A percentile compares a stretch with the other conserved stretches of the same genome.
phyloP scores from a whole-genome alignment of 64 coral and sea anemone species.

The Platygyra sinensis region DNA sequence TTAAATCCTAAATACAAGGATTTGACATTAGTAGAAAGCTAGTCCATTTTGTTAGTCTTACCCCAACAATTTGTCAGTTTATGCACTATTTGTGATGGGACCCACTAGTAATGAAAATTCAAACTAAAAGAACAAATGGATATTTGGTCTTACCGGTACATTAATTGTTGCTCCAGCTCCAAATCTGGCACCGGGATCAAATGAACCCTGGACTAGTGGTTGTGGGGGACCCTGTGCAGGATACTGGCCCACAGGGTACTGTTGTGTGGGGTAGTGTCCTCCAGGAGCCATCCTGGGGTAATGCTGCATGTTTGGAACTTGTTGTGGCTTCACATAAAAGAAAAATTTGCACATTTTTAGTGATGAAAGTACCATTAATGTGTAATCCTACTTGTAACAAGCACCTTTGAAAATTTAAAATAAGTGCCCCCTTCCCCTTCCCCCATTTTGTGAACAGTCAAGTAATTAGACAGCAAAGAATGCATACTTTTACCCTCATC shows the following conservation, averaged over 20 bases:
- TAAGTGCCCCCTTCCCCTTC: too few relatives aligned
- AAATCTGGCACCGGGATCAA: slow-evolving; percentile 87
- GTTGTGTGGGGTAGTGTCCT: slow-evolving; percentile 32
- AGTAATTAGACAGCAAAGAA: too few relatives aligned
- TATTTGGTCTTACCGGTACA: slow-evolving; percentile 71
- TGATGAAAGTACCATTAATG: background rate
- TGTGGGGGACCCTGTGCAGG: slow-evolving; percentile 39
- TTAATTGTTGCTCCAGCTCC: slow-evolving; percentile 62
- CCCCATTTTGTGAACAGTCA: too few relatives aligned
- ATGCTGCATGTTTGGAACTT: background rate
- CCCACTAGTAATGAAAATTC: too few relatives aligned
- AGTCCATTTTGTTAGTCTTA: too few relatives aligned
- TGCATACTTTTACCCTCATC: too few relatives aligned
- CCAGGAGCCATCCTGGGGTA: slow-evolving; percentile 13
- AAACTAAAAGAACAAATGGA: background rate
- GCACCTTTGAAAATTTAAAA: too few relatives aligned
- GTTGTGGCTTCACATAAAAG: background rate
- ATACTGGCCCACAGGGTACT: slow-evolving; percentile 62
- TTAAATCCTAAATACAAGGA: too few relatives aligned
- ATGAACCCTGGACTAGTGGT: slow-evolving; percentile 40
- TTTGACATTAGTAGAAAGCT: too few relatives aligned
- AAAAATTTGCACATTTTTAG: background rate
- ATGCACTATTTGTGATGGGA: too few relatives aligned
- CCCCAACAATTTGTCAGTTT: too few relatives aligned
- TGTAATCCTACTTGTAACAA: too few relatives aligned